These are phyloP conservation scores for Mormoops blainvillei DNA, from an alignment of 2,113 vertebrate genomes.

Conservation along the genomic window DNA sequence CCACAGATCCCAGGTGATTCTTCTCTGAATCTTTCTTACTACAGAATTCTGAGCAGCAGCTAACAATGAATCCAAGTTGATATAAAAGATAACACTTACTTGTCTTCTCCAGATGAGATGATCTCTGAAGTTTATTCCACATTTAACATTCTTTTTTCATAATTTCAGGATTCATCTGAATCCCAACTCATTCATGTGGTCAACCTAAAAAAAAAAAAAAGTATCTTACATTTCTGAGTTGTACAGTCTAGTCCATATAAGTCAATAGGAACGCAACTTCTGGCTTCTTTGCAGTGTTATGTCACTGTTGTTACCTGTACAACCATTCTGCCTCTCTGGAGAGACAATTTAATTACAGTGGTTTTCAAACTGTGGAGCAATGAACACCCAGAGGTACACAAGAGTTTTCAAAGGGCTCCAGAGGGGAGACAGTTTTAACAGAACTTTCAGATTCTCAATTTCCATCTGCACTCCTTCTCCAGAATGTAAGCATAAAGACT, in stretches of 20 bases:
- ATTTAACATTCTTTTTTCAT: neutral
- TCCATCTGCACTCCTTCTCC: neutral
- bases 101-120: neutral
- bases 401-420: neutral
- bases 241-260: neutral
- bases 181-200: neutral
- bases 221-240: neutral
- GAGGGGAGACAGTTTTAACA: neutral
- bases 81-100: neutral
- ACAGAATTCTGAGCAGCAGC: neutral
- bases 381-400: neutral
- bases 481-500: neutral
- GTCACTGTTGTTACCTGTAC: neutral
- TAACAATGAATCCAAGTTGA: neutral
- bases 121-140: neutral
- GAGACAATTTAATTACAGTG: neutral
- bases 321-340: neutral
- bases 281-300: neutral
- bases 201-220: neutral
- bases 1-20: neutral
- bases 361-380: neutral
- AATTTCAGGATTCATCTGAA: neutral
- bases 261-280: neutral
- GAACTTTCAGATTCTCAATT: neutral
- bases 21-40: neutral